phyloP scores from a whole-genome alignment of 2,113 vertebrate genomes.

The Malurus cyaneus region DNA sequence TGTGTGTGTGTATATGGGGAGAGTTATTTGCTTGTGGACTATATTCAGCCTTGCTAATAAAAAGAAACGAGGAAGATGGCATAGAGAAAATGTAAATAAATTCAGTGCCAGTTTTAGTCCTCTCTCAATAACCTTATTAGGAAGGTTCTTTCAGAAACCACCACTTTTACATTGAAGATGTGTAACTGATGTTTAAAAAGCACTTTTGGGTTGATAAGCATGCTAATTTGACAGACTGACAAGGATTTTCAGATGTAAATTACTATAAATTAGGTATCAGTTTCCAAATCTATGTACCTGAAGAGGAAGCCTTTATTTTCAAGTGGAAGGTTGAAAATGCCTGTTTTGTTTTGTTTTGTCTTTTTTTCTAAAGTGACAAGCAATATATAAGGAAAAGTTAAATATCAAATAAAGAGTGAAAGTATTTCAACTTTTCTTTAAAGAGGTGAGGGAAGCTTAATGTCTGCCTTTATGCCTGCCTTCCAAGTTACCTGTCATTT shows the following conservation, averaged over 20 bases:
- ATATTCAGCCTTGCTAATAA: not conserved
- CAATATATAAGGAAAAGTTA: not conserved
- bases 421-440: slow-evolving; percentile 1
- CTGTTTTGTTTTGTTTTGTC: not conserved
- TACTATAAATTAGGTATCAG: not conserved
- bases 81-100: slow-evolving; percentile 9
- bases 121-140: not conserved
- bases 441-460: not conserved
- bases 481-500: not conserved
- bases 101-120: not conserved
- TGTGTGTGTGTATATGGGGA: not conserved
- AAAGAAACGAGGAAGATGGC: not conserved
- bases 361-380: not conserved
- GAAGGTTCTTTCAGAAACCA: not conserved
- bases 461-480: not conserved
- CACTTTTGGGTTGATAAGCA: not conserved
- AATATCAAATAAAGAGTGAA: not conserved
- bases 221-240: not conserved
- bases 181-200: not conserved
- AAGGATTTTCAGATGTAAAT: not conserved
- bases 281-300: not conserved
- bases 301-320: not conserved
- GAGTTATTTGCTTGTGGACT: not conserved
- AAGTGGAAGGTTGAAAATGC: not conserved
- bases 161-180: not conserved